Percentiles rank a stretch among this genome's conserved stretches.
Evolutionary conservation across 2,888 invertebrate species (phyloP).

Genomic region (Chorisops tibialis): DNA sequence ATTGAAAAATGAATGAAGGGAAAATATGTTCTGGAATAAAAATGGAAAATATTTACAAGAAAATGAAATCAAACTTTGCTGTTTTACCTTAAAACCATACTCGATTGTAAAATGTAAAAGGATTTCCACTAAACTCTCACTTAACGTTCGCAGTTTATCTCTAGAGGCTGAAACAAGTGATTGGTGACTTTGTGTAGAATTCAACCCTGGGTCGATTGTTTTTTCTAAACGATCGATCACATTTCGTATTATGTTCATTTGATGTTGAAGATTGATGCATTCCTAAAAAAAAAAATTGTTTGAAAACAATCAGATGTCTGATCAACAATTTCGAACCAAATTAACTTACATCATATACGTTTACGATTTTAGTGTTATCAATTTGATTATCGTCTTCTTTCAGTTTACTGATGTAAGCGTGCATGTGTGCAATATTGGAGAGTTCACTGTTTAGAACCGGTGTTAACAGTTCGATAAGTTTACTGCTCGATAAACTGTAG

Average conservation of each 20-base stretch:
- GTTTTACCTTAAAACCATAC: constrained; percentile 53
- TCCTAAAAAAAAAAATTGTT: constrained; percentile 57
- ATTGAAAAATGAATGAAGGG: constrained; percentile 49
- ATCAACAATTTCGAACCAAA: neutral
- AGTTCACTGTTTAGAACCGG: constrained; percentile 76
- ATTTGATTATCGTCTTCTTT: constrained; percentile 57
- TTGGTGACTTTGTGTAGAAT: constrained; percentile 46
- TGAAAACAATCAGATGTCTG: neutral
- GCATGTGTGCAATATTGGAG: constrained; percentile 78
- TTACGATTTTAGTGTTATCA: constrained; percentile 55
- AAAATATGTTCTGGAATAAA: constrained; percentile 43
- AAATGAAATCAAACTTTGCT: constrained; percentile 41
- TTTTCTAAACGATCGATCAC: constrained; percentile 72
- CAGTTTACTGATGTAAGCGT: constrained; percentile 71
- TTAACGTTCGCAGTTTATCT: constrained; percentile 78
- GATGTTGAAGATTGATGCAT: constrained; percentile 84
- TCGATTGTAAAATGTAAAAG: constrained; percentile 68
- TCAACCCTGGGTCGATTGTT: constrained; percentile 51
- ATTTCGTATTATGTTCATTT: constrained; percentile 77
- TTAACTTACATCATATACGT: constrained; percentile 53
- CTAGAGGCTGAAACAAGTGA: constrained; percentile 64
- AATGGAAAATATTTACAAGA: constrained; percentile 21
- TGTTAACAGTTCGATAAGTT: constrained; percentile 74
- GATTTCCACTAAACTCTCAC: constrained; percentile 78
- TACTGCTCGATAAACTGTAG: constrained; percentile 79